Evolutionary conservation across 2,113 vertebrate genomes (phyloP), one percentile per base, ranked within the genome.

Genomic region (Narcine bancroftii): DNA sequence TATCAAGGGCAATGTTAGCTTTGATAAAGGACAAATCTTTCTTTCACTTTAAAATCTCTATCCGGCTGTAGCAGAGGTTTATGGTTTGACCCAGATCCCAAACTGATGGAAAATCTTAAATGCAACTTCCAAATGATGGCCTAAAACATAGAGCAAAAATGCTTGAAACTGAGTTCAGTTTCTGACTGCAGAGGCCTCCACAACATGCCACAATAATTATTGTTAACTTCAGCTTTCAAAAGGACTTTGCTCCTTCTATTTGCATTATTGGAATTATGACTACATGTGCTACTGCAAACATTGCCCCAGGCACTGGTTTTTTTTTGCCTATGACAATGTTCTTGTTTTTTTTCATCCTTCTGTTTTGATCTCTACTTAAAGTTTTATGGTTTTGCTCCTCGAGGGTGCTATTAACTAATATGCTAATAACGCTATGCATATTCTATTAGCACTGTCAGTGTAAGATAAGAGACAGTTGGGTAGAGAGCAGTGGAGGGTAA

Each of bases 351-450:
- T 96, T 95, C 96, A 96, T 96, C 95, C 95, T 96, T 95, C 95
- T 97, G 97, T 97, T 97, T 97, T 97, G 97, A 98, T 98, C 98
- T 98, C 98, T 98, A 97, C 96, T 99, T 98, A 97, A 97, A 97
- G 97, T 97, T 97, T 98, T 96, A 97, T 96, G 96, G 96, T 95
- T 95, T 93, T 96, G 96, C 96, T 96, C 97, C 97, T 97, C 96
- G 96, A 96, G 97, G 97, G 97, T 96, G 96, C 97, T 96, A 97
- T 98, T 98, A 98, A 96, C 96, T 94, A 95, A 95, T 97, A 97
- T 97, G 98, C 97, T 98, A 97, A 98, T 97, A 96, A 97, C 96
- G 93, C 95, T 95, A 96, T 97, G 97, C 97, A 97, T 98, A 97
- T 97, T 97, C 97, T 96, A 97, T 97, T 97, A 98, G 96, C 93